These are phyloP conservation scores for Dascillus cervinus DNA, from an alignment of 2,888 invertebrate species.

Conservation along the genomic window DNA sequence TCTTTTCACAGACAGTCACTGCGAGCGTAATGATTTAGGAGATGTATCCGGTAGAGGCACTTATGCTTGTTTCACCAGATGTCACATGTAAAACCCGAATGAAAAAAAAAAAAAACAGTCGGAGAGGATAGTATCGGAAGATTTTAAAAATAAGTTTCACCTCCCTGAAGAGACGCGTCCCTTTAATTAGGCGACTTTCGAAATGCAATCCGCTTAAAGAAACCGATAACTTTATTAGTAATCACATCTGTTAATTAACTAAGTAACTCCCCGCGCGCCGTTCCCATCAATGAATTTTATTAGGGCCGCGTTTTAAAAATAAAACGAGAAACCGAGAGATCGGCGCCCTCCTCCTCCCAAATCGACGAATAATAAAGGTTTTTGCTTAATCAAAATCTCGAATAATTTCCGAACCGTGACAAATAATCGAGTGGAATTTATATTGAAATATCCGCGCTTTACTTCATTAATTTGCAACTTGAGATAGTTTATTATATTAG, in stretches of 20 bases:
- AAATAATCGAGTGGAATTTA: slow-evolving; percentile 37
- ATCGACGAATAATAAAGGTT: slow-evolving; percentile 16
- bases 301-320: too few relatives aligned
- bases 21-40: slow-evolving; percentile 18
- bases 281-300: too few relatives aligned
- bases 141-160: too few relatives aligned
- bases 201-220: slow-evolving; percentile 34
- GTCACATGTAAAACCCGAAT: too few relatives aligned
- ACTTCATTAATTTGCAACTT: slow-evolving; percentile 38
- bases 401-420: slow-evolving; percentile 34
- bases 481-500: slow-evolving; percentile 41
- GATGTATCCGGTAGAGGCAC: slow-evolving; percentile 17
- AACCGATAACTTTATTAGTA: slow-evolving; percentile 37
- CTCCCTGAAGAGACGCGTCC: too few relatives aligned
- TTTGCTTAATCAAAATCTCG: slow-evolving; percentile 29
- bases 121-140: too few relatives aligned
- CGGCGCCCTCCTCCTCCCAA: too few relatives aligned
- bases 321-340: too few relatives aligned
- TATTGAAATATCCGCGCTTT: slow-evolving; percentile 37
- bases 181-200: slow-evolving; percentile 33
- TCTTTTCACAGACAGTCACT: slow-evolving; percentile 16
- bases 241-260: slow-evolving; percentile 37
- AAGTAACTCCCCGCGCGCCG: slow-evolving; percentile 30
- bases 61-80: slow-evolving; percentile 17
- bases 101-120: slow-evolving; percentile 11